phyloP scores from a whole-genome alignment of 2,888 invertebrate genomes.

The Antheraea assamensis region DNA sequence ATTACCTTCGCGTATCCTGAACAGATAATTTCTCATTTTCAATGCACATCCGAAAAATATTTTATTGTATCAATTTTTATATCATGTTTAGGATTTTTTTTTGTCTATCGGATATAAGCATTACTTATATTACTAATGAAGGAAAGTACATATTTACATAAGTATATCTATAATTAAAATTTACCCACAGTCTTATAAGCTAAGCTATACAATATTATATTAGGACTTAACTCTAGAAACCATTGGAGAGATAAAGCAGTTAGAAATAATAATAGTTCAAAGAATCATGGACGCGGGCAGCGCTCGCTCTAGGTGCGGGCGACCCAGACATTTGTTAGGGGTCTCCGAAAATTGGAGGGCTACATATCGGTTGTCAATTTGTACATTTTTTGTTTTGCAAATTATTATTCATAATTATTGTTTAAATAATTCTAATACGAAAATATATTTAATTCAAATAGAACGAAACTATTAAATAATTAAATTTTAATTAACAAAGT shows the following conservation, averaged over 20 bases:
- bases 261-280: background rate
- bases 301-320: no score
- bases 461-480: background rate
- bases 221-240: background rate
- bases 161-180: constrained; percentile 11
- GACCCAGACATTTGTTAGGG: no score
- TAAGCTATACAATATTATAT: constrained; percentile 12
- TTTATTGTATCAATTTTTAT: background rate
- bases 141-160: constrained; percentile 4
- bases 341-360: no score
- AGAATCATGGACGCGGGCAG: no score
- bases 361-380: no score
- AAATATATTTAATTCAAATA: background rate
- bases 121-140: background rate
- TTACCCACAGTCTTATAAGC: constrained; percentile 20
- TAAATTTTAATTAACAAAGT: background rate
- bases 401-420: background rate
- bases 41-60: background rate
- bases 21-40: background rate
- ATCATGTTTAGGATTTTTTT: background rate
- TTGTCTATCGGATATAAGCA: background rate
- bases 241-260: background rate
- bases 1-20: background rate
- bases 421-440: no score
- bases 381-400: background rate